phyloP scores from a whole-genome alignment of 1,140 invertebrate species.

The Arion vulgaris region DNA sequence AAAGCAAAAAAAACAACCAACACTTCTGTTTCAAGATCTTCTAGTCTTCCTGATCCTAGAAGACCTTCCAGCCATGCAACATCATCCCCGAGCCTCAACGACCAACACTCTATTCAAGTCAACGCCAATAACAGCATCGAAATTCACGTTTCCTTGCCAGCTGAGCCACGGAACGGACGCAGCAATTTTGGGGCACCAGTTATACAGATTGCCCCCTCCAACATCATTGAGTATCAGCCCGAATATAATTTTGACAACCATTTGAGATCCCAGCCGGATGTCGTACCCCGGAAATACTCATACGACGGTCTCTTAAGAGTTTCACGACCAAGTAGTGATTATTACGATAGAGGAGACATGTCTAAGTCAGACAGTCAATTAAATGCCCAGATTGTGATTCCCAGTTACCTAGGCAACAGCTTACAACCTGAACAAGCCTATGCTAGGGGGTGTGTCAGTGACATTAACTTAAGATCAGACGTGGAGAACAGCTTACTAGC shows the following conservation, averaged over 20 bases:
- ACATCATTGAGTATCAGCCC: not conserved
- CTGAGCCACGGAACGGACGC: not conserved
- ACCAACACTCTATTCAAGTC: conserved; percentile 25
- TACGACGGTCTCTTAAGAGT: conserved; percentile 42
- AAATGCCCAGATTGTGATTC: conserved; percentile 44
- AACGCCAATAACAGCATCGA: conserved; percentile 34
- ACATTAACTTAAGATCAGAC: conserved; percentile 34
- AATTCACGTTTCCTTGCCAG: conserved; percentile 41
- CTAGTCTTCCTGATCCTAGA: conserved; percentile 47
- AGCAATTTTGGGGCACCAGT: not conserved
- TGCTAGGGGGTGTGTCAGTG: conserved; percentile 38
- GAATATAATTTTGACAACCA: not conserved
- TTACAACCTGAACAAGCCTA: conserved; percentile 42
- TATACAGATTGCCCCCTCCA: conserved; percentile 11
- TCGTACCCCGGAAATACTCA: conserved; percentile 42
- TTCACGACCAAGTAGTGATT: conserved; percentile 40
- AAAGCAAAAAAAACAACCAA: conserved; percentile 11
- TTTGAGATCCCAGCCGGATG: conserved; percentile 23
- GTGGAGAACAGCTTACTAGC: conserved; percentile 31
- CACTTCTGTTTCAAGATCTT: conserved; percentile 35
- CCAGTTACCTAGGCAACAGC: conserved; percentile 37
- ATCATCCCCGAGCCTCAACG: not conserved
- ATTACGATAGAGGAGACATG: conserved; percentile 54
- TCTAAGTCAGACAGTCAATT: conserved; percentile 66
- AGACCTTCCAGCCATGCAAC: not conserved